Base-by-base conservation (phyloP, 2,888 invertebrate species). In the Geophilus truncorum region DNA sequence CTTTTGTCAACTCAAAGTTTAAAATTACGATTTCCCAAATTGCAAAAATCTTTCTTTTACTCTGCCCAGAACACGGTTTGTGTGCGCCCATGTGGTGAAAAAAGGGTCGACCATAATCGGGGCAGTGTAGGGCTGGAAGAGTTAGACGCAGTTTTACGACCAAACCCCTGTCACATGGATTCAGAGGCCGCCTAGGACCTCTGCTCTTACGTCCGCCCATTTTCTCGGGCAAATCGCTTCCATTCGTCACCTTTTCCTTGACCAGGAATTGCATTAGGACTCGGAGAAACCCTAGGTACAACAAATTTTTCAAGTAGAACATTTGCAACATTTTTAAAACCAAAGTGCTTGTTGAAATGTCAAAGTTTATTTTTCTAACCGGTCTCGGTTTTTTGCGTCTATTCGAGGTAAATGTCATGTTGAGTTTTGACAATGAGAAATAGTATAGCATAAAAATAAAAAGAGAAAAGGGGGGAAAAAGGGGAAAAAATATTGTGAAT, bases 171-270 rank as follows among this genome's bases (percentile, higher is more conserved):
- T 70, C 25, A 25, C 70, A 70, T 12, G 70, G 70, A 4, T 70
- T 70, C 70, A 70, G 70, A 70, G 70, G 23, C 70, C 70, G 70
- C 23, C 70, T 28, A 15, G 28, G 28, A 70, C 70, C 70, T 70
- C 25, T 70, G 70, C 70, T 70, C 70, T 70, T 70, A 28, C 15
- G 70, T 70, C 70, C 70, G 70, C 70, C 70, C 70, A 70, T 70
- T 70, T 70, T 70, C 25, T 70, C 28, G 70, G n/a, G 25, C 70
- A 70, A 70, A 70, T 70, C 70, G 70, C 70, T 70, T 70, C 28
- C 25, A 70, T 70, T 70, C 70, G 70, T 70, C 70, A 70, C 70
- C 70, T 70, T 70, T 70, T 70, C n/a, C 70, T 70, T 70, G 70
- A 70, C 70, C 70, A 70, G 70, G 70, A 70, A 12, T 25, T 62